A percentile compares a stretch with the other conserved stretches of the same genome.
Conservation (phyloP, 2,888 invertebrate species). For the Fragum sueziense region DNA sequence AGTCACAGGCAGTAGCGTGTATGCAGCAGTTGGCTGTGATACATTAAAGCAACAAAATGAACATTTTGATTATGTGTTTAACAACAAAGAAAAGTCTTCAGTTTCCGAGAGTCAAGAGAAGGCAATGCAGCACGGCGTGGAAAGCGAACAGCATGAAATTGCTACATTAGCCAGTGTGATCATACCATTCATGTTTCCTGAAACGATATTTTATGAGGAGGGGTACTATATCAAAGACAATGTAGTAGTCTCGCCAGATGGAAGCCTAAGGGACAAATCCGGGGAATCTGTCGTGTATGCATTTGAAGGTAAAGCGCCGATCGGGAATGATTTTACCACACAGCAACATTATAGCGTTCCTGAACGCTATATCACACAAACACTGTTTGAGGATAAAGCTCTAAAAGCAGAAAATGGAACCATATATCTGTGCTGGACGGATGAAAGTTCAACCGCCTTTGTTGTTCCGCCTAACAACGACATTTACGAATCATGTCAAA, state of each 20-base stretch:
- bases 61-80: background rate
- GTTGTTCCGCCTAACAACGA: background rate
- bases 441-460: background rate
- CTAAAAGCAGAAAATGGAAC: background rate
- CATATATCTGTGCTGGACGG: background rate
- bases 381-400: background rate
- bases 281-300: background rate
- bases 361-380: background rate
- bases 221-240: background rate
- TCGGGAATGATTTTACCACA: background rate
- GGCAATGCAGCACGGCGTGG: background rate
- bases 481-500: background rate
- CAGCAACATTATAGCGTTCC: background rate
- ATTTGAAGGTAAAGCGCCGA: constrained; percentile 51
- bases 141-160: background rate
- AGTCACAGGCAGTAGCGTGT: constrained; percentile 17
- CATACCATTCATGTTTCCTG: background rate
- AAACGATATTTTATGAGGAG: background rate
- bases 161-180: background rate
- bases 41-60: constrained; percentile 11
- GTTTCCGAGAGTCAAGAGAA: constrained; percentile 10
- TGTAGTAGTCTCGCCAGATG: background rate
- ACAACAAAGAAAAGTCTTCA: background rate
- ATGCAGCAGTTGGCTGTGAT: constrained; percentile 10
- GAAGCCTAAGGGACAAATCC: background rate